Evolutionary conservation across 2,113 vertebrate species (phyloP), one percentile per base, ranked within the genome.

Genomic region (Saguinus midas): DNA sequence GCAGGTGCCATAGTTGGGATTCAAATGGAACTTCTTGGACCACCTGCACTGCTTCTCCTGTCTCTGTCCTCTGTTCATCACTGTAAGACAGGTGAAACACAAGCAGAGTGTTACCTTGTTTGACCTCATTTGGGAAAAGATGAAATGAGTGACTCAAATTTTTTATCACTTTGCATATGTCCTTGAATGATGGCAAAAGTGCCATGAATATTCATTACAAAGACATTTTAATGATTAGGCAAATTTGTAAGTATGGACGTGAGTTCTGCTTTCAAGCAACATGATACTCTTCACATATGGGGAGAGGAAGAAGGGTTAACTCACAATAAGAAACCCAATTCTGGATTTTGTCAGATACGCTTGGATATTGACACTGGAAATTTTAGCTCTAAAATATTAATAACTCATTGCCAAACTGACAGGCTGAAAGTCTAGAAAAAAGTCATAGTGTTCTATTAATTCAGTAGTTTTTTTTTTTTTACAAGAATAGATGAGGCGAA

Each of bases 11-110:
- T 37, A n/a, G 8, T 0, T 48, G 21, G 16, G n/a, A 90, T 40
- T 81, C 75, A 92, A 5, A 3, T 13, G 1, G 14, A 61, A 1
- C 10, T 48, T 58, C 27, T n/a, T 58, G 9, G 5, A 43, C 10
- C 32, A 12, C 9, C 8, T 18, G 2, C 7, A 40, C 0, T 10
- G 3, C 21, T 8, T 25, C 40, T 12, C 52, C n/a, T 0, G 0
- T 45, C 8, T 64, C n/a, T 57, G 5, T 50, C 29, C 23, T 6
- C 17, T 58, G 14, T 2, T 52, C 13, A 12, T 68, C 16, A 64
- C 78, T 66, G 37, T 50, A 37, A 11, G 21, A 81, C 23, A 25
- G 61, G 7, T 23, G 6, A 61, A 58, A 70, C 1, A 43, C 50
- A 89, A 73, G 16, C 43, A 57, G 20, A 68, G 1, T 12, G 8